Conservation (phyloP, 2,888 invertebrate genomes). For the Leptinotarsa rubiginosa region DNA sequence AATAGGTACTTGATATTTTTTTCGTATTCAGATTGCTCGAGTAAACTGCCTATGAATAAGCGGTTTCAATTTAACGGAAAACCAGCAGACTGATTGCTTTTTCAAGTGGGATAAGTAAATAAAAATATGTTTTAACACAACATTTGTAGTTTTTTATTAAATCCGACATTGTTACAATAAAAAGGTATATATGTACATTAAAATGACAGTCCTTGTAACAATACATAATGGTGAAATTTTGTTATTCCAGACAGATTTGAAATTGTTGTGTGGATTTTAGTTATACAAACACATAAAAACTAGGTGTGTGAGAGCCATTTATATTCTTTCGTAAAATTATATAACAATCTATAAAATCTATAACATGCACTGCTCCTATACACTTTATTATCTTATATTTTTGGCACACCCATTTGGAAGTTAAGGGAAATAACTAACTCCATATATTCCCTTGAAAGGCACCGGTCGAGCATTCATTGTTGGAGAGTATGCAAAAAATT, state of each 20-base stretch:
- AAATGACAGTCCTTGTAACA: slow-evolving; percentile 60
- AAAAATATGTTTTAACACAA: slow-evolving; percentile 57
- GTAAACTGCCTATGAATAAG: too few species aligned
- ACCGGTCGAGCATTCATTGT: slow-evolving; percentile 56
- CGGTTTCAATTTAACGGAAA: too few species aligned
- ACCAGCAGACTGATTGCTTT: not conserved
- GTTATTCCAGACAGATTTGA: slow-evolving; percentile 47
- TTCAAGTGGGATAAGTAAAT: slow-evolving; percentile 16
- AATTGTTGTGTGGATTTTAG: slow-evolving; percentile 49
- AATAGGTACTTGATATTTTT: too few species aligned
- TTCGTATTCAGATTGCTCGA: too few species aligned
- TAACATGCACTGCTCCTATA: slow-evolving; percentile 62
- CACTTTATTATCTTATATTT: slow-evolving; percentile 55
- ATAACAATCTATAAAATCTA: slow-evolving; percentile 67
- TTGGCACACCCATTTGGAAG: slow-evolving; percentile 64
- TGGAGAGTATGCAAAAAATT: slow-evolving; percentile 27
- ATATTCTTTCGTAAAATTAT: slow-evolving; percentile 56
- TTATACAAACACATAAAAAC: slow-evolving; percentile 50
- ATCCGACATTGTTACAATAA: slow-evolving; percentile 63
- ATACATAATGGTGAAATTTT: slow-evolving; percentile 54
- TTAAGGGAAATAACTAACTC: slow-evolving; percentile 56
- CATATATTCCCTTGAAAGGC: slow-evolving; percentile 60
- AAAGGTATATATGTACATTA: slow-evolving; percentile 60
- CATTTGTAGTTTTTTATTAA: slow-evolving; percentile 60
- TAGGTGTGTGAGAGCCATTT: slow-evolving; percentile 57